phyloP scores from a whole-genome alignment of 2,797 vertebrate genomes.

The Hapalemur alaotrensis region DNA sequence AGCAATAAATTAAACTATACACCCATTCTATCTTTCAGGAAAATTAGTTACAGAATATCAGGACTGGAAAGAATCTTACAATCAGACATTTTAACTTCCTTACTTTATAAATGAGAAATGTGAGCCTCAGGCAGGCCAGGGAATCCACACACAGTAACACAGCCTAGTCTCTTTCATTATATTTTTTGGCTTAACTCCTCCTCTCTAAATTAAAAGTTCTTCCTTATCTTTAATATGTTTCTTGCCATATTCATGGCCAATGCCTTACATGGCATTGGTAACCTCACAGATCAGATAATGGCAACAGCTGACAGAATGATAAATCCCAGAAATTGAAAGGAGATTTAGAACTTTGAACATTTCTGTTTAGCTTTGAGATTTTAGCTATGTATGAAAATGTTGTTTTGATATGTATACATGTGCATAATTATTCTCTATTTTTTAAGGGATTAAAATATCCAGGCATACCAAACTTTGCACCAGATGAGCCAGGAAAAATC shows the following conservation, averaged over 20 bases:
- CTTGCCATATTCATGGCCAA: neutral
- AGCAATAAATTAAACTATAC: neutral
- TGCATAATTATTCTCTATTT: slow-evolving; percentile 27
- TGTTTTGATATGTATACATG: neutral
- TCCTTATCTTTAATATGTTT: neutral
- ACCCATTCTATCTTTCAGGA: neutral
- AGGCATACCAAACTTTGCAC: slow-evolving; percentile 81
- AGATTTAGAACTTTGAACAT: slow-evolving; percentile 11
- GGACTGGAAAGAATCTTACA: neutral
- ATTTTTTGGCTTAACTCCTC: neutral
- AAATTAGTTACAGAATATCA: neutral
- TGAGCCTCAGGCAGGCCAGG: neutral
- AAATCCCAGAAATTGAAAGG: neutral
- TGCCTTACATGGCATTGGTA: neutral
- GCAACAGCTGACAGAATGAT: neutral
- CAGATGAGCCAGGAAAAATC: slow-evolving; percentile 88
- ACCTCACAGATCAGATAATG: neutral
- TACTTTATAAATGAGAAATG: neutral
- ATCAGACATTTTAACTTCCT: neutral
- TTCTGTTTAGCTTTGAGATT: slow-evolving; percentile 51
- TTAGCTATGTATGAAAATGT: neutral
- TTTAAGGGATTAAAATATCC: slow-evolving; percentile 91
- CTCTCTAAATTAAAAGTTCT: neutral
- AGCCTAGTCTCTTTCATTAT: neutral
- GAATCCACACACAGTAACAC: neutral